phyloP scores from a whole-genome alignment of 2,888 invertebrate genomes.

The Drosophila pegasa region DNA sequence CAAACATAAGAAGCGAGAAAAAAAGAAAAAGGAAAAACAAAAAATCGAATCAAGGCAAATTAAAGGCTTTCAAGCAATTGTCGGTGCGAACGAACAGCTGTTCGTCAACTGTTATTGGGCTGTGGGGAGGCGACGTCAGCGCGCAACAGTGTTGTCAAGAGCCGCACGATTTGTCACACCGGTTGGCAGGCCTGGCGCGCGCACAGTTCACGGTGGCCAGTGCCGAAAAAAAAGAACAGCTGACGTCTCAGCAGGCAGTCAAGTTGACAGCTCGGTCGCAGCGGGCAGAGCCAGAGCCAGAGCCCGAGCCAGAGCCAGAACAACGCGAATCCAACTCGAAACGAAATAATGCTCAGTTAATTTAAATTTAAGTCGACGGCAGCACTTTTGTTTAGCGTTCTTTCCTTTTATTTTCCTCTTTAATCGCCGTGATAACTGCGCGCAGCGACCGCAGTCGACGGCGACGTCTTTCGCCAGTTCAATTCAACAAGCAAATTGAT shows the following conservation, averaged over 20 bases:
- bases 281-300: constrained; percentile 4
- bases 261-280: constrained; percentile 55
- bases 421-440: constrained; percentile 15
- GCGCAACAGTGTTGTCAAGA: constrained; percentile 28
- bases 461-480: constrained; percentile 26
- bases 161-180: constrained; percentile 16
- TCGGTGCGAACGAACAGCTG: constrained; percentile 3
- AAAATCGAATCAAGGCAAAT: background rate
- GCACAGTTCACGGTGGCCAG: constrained; percentile 2
- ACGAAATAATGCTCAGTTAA: constrained; percentile 49
- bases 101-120: constrained; percentile 20
- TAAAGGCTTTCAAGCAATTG: constrained; percentile 1
- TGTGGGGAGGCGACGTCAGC: background rate
- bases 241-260: constrained; percentile 47
- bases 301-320: constrained; percentile 33
- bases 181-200: constrained; percentile 34
- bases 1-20: constrained; percentile 28
- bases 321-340: constrained; percentile 57
- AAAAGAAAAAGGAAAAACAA: constrained; percentile 6
- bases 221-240: constrained; percentile 28
- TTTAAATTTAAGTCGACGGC: constrained; percentile 37
- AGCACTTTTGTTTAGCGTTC: constrained; percentile 5
- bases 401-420: too few relatives aligned
- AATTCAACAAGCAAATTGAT: constrained; percentile 31
- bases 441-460: constrained; percentile 3